A percentile compares a stretch with the other conserved stretches of the same genome.
These are phyloP conservation scores for Agonopterix arenella DNA, from an alignment of 2,888 invertebrate genomes.

Conservation along the genomic window DNA sequence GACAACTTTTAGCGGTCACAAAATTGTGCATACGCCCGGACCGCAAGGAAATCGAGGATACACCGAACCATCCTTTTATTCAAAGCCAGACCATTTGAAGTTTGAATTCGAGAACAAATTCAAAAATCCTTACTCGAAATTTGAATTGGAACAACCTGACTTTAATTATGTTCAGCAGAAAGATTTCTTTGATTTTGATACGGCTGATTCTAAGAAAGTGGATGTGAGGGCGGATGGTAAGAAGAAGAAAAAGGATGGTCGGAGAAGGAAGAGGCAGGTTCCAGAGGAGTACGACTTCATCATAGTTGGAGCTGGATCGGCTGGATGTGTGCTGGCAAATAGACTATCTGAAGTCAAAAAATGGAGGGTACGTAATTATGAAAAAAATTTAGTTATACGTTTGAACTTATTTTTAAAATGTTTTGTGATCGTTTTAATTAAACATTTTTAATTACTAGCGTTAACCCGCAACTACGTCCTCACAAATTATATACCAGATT, in stretches of 20 bases:
- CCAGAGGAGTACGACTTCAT: slow-evolving; percentile 77
- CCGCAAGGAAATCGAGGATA: slow-evolving; percentile 29
- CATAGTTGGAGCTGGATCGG: slow-evolving; percentile 81
- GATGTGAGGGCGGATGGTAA: slow-evolving; percentile 14
- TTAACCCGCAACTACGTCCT: too few relatives aligned
- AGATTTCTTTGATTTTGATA: slow-evolving; percentile 30
- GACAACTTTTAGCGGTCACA: slow-evolving; percentile 14
- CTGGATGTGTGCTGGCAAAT: slow-evolving; percentile 82
- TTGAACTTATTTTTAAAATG: neutral
- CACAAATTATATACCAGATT: too few relatives aligned
- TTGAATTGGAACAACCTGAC: slow-evolving; percentile 14
- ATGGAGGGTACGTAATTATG: slow-evolving; percentile 66
- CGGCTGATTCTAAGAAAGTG: slow-evolving; percentile 33
- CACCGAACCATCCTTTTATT: slow-evolving; percentile 30
- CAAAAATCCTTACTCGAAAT: slow-evolving; percentile 17
- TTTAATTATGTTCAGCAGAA: slow-evolving; percentile 23
- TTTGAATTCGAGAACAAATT: slow-evolving; percentile 20
- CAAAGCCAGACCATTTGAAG: slow-evolving; percentile 26
- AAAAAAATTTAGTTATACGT: neutral
- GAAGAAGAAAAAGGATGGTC: slow-evolving; percentile 19
- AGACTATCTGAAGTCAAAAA: slow-evolving; percentile 77
- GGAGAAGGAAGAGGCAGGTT: slow-evolving; percentile 35
- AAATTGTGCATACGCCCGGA: slow-evolving; percentile 27
- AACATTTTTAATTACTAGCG: too few relatives aligned
- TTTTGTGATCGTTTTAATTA: neutral